These are phyloP conservation scores for Sesia bembeciformis DNA, from an alignment of 2,888 invertebrate genomes.

Conservation along the genomic window DNA sequence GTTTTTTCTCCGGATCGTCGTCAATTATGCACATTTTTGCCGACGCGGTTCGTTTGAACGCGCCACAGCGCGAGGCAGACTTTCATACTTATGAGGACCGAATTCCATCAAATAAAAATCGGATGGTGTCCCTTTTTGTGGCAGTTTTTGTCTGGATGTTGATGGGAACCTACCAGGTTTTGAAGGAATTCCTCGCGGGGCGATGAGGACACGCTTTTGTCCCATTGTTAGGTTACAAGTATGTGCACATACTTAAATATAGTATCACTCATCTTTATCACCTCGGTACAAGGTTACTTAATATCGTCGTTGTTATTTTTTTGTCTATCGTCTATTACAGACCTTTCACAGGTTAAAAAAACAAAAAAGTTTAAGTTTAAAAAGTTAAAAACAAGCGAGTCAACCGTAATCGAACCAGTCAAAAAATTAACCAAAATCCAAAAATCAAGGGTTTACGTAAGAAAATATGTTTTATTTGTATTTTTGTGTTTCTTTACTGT, in stretches of 20 bases:
- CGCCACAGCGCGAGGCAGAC: conserved; percentile 24
- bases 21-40: conserved; percentile 75
- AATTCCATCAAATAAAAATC: conserved; percentile 71
- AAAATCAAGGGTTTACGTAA: no score
- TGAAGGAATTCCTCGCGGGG: conserved; percentile 53
- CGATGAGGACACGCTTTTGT: conserved; percentile 35
- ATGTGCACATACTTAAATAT: not conserved
- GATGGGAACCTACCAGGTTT: conserved; percentile 53
- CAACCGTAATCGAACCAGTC: no score
- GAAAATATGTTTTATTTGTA: no score
- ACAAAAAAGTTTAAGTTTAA: no score
- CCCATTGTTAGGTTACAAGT: conserved; percentile 2
- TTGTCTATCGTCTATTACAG: no score
- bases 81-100: conserved; percentile 54
- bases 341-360: no score
- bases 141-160: conserved; percentile 61
- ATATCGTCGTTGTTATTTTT: no score
- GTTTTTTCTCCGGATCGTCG: conserved; percentile 57
- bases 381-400: no score
- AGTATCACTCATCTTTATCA: not conserved
- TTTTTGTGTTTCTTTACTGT: no score
- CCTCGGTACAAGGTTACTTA: not conserved
- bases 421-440: no score
- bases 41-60: conserved; percentile 59
- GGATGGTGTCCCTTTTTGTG: conserved; percentile 50